Percentiles rank a stretch among this genome's conserved stretches.
phyloP scores from a whole-genome alignment of 2,113 vertebrate genomes.

The Rhea pennata region DNA sequence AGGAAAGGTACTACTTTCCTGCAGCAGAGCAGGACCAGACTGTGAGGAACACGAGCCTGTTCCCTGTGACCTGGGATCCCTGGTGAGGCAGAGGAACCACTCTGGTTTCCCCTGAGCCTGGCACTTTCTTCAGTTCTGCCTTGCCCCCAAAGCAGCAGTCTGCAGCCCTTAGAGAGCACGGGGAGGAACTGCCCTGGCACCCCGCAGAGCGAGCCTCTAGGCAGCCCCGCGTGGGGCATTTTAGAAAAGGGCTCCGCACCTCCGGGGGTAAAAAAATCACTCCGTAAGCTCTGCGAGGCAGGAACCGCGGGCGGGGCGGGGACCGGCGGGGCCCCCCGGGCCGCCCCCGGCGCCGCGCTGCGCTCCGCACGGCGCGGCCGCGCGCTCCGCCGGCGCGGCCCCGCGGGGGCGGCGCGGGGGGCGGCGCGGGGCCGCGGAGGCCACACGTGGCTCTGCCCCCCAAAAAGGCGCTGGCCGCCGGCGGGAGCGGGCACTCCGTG shows the following conservation, averaged over 20 bases:
- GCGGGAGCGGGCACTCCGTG: background rate
- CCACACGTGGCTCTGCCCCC: constrained; percentile 61
- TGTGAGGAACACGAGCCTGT: background rate
- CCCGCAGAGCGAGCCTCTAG: background rate
- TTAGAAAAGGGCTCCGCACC: background rate
- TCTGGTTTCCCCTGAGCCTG: background rate
- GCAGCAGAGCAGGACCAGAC: background rate
- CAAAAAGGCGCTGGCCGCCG: constrained; percentile 30
- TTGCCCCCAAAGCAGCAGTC: background rate
- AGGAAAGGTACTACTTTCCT: background rate
- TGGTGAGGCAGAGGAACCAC: background rate
- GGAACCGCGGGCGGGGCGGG: too few species aligned
- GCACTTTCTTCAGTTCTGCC: background rate
- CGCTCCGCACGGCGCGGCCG: background rate
- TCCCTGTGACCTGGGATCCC: background rate
- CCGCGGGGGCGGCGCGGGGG: background rate
- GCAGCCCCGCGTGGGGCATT: background rate
- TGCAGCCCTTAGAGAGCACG: background rate
- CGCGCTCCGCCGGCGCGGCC: background rate
- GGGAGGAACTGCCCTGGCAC: background rate
- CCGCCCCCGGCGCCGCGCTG: background rate
- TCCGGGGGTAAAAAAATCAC: too few species aligned
- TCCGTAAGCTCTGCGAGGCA: too few species aligned
- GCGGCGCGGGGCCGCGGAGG: background rate
- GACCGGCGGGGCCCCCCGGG: background rate